phyloP scores from a whole-genome alignment of 2,888 invertebrate species.

The Choristoneura rosaceana region DNA sequence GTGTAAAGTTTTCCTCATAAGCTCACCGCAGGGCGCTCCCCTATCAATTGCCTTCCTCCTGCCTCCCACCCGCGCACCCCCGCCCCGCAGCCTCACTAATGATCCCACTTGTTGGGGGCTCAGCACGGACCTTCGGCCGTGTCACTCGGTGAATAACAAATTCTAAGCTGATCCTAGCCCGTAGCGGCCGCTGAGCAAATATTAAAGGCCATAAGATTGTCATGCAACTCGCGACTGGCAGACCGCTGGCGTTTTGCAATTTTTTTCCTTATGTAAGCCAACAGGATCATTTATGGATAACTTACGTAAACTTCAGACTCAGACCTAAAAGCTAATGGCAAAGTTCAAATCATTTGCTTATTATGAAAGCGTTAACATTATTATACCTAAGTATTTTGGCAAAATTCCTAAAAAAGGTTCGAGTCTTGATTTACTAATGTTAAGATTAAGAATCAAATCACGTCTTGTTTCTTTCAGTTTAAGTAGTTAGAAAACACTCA shows the following conservation, averaged over 20 bases:
- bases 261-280: conserved; percentile 44
- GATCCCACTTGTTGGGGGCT: conserved; percentile 84
- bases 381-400: conserved; percentile 10
- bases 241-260: conserved; percentile 45
- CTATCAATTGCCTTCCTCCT: conserved; percentile 75
- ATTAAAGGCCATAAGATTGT: conserved; percentile 56
- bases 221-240: conserved; percentile 46
- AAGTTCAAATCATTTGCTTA: conserved; percentile 5
- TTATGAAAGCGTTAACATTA: not conserved
- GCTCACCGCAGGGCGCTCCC: conserved; percentile 78
- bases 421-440: conserved; percentile 6
- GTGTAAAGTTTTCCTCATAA: conserved; percentile 82
- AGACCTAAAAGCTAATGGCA: not conserved
- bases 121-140: conserved; percentile 79
- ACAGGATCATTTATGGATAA: conserved; percentile 13
- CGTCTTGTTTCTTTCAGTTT: conserved; percentile 6
- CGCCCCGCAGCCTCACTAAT: conserved; percentile 71
- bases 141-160: conserved; percentile 83
- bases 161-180: conserved; percentile 71
- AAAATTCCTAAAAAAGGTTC: conserved; percentile 10
- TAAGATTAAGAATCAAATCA: conserved; percentile 8
- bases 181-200: conserved; percentile 56
- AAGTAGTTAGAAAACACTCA: not conserved
- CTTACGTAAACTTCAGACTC: not conserved
- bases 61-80: conserved; percentile 47